Evolutionary conservation across 1,140 invertebrate genomes (phyloP).

Genomic region (Acromyrmex heyeri): DNA sequence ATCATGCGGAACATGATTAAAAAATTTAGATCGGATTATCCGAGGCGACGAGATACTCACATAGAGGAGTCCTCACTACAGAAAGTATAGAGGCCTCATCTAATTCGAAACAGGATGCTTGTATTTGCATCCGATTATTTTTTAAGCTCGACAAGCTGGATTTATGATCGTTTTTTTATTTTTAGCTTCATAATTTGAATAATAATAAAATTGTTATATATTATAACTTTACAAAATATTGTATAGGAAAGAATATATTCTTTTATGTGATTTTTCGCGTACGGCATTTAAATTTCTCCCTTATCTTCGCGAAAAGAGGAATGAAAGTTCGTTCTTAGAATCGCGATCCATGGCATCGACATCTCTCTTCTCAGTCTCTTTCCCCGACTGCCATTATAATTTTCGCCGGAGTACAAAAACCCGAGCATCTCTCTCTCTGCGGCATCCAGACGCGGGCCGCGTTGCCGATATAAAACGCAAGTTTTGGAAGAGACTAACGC

Average conservation of each 20-base stretch:
- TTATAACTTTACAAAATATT: not conserved
- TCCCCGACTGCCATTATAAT: not conserved
- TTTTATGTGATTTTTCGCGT: not conserved
- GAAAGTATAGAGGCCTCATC: constrained; percentile 49
- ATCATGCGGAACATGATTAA: constrained; percentile 68
- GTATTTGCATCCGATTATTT: constrained; percentile 61
- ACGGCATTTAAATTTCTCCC: not conserved
- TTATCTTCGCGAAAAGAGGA: not conserved
- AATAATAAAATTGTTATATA: not conserved
- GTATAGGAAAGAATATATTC: not conserved
- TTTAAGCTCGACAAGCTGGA: constrained; percentile 19
- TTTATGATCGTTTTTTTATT: not conserved
- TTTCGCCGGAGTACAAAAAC: constrained; percentile 24
- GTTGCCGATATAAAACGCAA: constrained; percentile 50
- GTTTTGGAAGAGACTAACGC: constrained; percentile 23
- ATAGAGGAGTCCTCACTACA: constrained; percentile 47
- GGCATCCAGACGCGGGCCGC: constrained; percentile 19
- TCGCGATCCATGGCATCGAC: not conserved
- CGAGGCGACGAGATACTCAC: constrained; percentile 27
- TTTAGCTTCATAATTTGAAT: too few species aligned
- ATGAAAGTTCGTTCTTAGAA: constrained; percentile 11
- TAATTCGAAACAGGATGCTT: constrained; percentile 41
- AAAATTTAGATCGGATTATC: constrained; percentile 76
- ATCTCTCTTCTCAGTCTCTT: not conserved
- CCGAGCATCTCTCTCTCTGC: constrained; percentile 11